phyloP scores from a whole-genome alignment of 92 coral and sea anemone genomes.

The Epizoanthus scotinus region DNA sequence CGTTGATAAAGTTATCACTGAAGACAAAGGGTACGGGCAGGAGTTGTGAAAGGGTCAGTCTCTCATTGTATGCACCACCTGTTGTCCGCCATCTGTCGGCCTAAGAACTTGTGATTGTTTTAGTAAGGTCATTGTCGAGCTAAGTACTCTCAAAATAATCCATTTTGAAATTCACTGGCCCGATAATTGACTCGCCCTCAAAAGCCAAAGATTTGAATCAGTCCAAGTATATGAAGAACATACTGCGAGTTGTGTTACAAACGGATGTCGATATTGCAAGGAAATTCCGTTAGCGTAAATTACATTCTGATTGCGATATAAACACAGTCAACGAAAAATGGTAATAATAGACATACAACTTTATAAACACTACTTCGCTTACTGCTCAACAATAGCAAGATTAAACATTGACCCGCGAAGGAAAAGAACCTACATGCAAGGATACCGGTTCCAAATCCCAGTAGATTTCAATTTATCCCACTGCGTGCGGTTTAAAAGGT shows the following conservation, averaged over 20 bases:
- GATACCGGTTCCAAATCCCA: not conserved
- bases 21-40: slow-evolving; percentile 25
- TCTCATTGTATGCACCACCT: slow-evolving; percentile 34
- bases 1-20: slow-evolving; percentile 14
- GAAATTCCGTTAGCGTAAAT: not conserved
- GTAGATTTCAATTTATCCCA: not conserved
- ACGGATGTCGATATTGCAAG: not conserved
- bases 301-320: not conserved
- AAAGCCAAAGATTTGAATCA: not conserved
- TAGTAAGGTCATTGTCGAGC: slow-evolving; percentile 1
- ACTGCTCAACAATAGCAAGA: not conserved
- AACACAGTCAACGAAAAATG: not conserved
- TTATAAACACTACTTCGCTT: not conserved
- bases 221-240: no score
- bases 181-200: not conserved
- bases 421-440: not conserved
- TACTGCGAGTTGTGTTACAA: not conserved
- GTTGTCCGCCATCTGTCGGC: slow-evolving; percentile 29
- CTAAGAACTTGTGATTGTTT: slow-evolving; percentile 23
- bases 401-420: not conserved
- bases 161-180: not conserved
- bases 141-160: slow-evolving; percentile 1
- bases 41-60: slow-evolving; percentile 35
- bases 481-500: not conserved
- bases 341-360: not conserved